These are phyloP conservation scores for Rhagoletis pomonella DNA, from an alignment of 1,140 invertebrate genomes.

Conservation along the genomic window DNA sequence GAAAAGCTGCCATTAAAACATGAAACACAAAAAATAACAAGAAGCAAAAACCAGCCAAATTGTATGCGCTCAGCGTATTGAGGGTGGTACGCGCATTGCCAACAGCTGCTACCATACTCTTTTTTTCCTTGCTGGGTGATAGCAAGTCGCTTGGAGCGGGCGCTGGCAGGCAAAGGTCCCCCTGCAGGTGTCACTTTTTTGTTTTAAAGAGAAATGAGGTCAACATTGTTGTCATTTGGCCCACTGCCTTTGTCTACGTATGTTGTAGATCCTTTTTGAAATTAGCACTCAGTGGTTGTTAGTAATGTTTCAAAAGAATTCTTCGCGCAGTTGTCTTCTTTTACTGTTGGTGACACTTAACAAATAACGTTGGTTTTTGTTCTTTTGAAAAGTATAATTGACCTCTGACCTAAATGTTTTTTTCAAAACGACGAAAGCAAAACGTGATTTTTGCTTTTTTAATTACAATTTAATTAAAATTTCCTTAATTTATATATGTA, in stretches of 20 bases:
- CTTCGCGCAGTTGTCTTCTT: not conserved
- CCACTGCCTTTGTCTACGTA: constrained; percentile 45
- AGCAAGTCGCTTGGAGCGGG: too few species aligned
- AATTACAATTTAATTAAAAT: too few species aligned
- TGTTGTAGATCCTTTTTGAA: not conserved
- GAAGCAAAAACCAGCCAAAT: not conserved
- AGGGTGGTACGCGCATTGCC: not conserved
- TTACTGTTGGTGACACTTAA: not conserved
- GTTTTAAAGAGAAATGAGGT: constrained; percentile 6
- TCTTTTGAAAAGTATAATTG: not conserved
- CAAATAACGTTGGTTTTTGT: not conserved
- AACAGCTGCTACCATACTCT: not conserved
- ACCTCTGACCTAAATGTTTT: too few species aligned
- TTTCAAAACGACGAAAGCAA: too few species aligned
- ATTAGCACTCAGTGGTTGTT: not conserved
- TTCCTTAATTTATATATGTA: too few species aligned
- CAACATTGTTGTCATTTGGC: constrained; percentile 39
- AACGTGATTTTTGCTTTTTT: too few species aligned
- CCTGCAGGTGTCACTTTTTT: not conserved
- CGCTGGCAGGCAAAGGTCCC: not conserved
- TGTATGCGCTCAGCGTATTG: not conserved
- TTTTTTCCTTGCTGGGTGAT: too few species aligned
- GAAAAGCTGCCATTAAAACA: constrained; percentile 42
- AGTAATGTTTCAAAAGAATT: not conserved
- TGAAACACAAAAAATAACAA: not conserved